Evolutionary conservation across 2,797 vertebrate species (phyloP), one percentile per base, ranked within the genome.

Genomic region (Chiroxiphia lanceolata): DNA sequence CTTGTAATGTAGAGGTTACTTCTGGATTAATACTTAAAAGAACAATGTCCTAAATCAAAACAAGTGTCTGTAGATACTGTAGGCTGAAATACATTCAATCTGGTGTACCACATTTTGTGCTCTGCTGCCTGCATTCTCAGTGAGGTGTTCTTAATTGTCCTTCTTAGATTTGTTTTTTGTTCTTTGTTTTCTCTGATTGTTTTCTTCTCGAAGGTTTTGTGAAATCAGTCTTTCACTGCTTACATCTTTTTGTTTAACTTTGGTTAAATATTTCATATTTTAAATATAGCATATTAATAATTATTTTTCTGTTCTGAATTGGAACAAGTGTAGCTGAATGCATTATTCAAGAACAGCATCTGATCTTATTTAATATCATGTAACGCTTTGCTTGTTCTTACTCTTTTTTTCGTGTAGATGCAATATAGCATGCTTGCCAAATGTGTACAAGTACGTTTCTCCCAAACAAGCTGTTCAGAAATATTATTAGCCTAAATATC

Each of bases 291-390:
- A 71, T 80, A 53, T 77, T 96, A 96, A 94, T 94, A 94, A 96
- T 95, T 83, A 95, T 94, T 95, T 94, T 93, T 92, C 67, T 15
- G 18, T 83, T 94, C 61, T 92, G 94, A 94, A 80, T 82, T 64
- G 80, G 57, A 96, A 94, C 86, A 91, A 93, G 84, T 71, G 65
- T 68, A 90, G 50, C 78, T 90, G 75, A 94, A 95, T 96, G 71
- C 64, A 95, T 97, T 96, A 96, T 96, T 96, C 90, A 96, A 83
- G 86, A 97, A 89, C 78, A 95, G 42, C 91, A 96, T 94, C 93
- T 95, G 91, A 96, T 96, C 91, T 95, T 94, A 94, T 92, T 96
- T 96, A 96, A 80, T 83, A 95, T 74, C 83, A 56, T 83, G 94
- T 87, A 96, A 93, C 1, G 26, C 88, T 93, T 89, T 92, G 71